phyloP scores from a whole-genome alignment of 64 coral and sea anemone species.

The Porites lutea region DNA sequence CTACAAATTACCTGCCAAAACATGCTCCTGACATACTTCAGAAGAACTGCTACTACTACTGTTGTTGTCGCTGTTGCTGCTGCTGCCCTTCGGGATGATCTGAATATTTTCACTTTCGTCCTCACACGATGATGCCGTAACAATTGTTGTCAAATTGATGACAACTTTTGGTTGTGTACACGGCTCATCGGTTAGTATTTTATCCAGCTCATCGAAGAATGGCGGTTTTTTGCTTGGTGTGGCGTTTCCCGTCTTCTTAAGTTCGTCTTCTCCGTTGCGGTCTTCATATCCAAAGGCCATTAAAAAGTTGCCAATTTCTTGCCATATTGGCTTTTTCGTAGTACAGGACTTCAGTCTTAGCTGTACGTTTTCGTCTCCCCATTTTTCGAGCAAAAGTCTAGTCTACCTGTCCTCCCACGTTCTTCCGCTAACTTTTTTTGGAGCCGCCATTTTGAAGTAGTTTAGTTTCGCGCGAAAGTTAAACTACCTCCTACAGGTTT shows the following conservation, averaged over 20 bases:
- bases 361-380: background rate
- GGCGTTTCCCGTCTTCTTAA: background rate
- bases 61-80: background rate
- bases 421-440: background rate
- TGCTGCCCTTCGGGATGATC: background rate
- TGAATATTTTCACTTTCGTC: background rate
- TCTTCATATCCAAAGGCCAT: no score
- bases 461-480: no score
- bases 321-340: no score
- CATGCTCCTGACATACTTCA: constrained; percentile 17
- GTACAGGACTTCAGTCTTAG: background rate
- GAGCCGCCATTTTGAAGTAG: no score
- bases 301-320: no score
- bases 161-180: constrained; percentile 4
- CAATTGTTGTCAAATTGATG: constrained; percentile 2
- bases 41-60: constrained; percentile 11
- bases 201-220: constrained; percentile 11
- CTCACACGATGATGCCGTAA: constrained; percentile 8
- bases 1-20: constrained; percentile 21
- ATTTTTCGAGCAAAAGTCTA: constrained; percentile 14
- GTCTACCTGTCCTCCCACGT: constrained; percentile 16
- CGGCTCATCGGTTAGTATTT: constrained; percentile 7
- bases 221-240: background rate
- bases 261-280: background rate
- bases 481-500: background rate